Percentiles rank a stretch among this genome's conserved stretches.
Conservation (phyloP, 2,113 vertebrate genomes). For the Grantiella picta region DNA sequence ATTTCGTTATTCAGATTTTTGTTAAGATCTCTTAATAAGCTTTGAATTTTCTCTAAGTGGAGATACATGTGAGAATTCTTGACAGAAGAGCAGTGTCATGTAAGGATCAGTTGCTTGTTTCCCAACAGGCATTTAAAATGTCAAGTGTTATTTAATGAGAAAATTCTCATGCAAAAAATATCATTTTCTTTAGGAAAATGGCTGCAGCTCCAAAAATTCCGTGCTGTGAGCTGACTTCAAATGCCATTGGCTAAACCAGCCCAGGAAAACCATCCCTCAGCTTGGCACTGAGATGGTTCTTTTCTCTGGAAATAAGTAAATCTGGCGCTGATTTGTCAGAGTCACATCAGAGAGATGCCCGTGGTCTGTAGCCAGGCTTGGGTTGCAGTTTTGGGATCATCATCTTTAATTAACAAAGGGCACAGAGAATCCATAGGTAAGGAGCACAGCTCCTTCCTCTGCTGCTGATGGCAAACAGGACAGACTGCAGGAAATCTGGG, state of each 20-base stretch:
- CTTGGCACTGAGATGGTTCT: not conserved
- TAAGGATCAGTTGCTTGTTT: not conserved
- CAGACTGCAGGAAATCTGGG: not conserved
- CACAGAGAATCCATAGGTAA: not conserved
- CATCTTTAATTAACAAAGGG: not conserved
- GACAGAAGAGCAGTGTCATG: not conserved
- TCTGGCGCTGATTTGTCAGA: not conserved
- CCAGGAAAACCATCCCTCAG: not conserved
- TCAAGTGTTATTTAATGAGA: not conserved
- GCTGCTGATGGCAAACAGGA: not conserved
- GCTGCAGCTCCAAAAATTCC: not conserved
- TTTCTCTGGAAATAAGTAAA: not conserved
- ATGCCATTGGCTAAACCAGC: not conserved
- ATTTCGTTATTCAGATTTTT: not conserved
- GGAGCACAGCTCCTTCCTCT: not conserved
- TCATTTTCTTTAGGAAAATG: not conserved
- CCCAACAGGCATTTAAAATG: not conserved
- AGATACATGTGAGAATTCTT: not conserved
- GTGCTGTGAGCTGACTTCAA: not conserved
- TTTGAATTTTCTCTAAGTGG: not conserved
- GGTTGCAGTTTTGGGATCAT: not conserved
- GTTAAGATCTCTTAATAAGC: not conserved
- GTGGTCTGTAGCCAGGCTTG: not conserved
- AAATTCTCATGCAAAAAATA: not conserved
- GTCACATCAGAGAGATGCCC: not conserved